phyloP scores from a whole-genome alignment of 1,140 invertebrate genomes.

The Drosophila repletoides region DNA sequence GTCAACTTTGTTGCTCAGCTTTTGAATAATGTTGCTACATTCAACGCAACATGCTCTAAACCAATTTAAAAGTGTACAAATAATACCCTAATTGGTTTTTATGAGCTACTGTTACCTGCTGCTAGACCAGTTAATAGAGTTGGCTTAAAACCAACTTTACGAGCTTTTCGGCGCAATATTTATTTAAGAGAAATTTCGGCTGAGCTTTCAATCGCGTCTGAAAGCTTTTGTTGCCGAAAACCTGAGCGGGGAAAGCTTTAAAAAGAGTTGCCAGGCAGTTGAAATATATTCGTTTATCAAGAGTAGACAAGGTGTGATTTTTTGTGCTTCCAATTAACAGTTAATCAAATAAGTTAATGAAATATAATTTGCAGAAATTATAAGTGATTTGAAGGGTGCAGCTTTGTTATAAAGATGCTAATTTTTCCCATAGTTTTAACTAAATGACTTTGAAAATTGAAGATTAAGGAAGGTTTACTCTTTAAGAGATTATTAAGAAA shows the following conservation, averaged over 20 bases:
- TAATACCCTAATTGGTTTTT: slow-evolving; percentile 15
- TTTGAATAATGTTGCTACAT: slow-evolving; percentile 1
- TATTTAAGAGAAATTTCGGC: background rate
- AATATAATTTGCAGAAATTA: slow-evolving; percentile 19
- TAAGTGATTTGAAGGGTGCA: slow-evolving; percentile 25
- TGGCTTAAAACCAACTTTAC: background rate
- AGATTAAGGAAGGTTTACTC: too few species aligned
- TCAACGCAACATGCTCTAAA: slow-evolving; percentile 35
- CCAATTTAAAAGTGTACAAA: slow-evolving; percentile 3
- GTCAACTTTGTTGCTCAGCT: slow-evolving; percentile 37
- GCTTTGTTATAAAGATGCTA: background rate
- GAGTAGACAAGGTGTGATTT: slow-evolving; percentile 6
- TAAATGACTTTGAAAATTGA: too few species aligned
- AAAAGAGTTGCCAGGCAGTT: slow-evolving; percentile 33
- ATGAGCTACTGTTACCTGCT: slow-evolving; percentile 18
- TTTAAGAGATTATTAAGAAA: too few species aligned
- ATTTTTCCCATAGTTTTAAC: too few species aligned
- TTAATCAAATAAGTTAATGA: background rate
- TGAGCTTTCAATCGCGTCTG: background rate
- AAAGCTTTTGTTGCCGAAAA: background rate
- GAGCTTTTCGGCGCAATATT: background rate
- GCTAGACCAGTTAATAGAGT: slow-evolving; percentile 17
- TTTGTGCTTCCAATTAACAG: slow-evolving; percentile 9
- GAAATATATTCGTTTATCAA: background rate
- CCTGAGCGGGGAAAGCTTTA: slow-evolving; percentile 1